Conservation (phyloP, 2,888 invertebrate genomes). For the Cosmopolites sordidus region DNA sequence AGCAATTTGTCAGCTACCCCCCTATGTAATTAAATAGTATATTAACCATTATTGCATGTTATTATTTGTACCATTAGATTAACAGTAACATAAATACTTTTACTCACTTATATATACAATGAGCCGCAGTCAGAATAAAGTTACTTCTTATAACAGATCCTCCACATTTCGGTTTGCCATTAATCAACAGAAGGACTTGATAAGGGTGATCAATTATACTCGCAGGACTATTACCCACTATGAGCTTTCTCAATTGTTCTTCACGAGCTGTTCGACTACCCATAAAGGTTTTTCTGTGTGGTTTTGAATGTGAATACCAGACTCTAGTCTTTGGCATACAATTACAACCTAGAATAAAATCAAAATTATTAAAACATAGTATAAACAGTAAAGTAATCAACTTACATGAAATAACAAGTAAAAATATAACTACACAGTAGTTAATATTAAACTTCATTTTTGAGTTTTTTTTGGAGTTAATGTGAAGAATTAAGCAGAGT, state of each 20-base stretch:
- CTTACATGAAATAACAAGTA: not conserved
- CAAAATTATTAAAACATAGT: not conserved
- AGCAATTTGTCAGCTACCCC: too few relatives aligned
- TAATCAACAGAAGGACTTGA: constrained; percentile 53
- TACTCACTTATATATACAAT: constrained; percentile 38
- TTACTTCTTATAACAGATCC: constrained; percentile 51
- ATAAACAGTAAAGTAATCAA: not conserved
- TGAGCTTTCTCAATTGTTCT: not conserved
- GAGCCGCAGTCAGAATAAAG: constrained; percentile 53
- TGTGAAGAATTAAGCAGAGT: too few relatives aligned
- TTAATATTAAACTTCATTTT: not conserved
- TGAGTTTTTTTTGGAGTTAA: too few relatives aligned
- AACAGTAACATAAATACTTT: too few relatives aligned
- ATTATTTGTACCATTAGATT: too few relatives aligned
- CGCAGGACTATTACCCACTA: constrained; percentile 52
- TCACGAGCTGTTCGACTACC: too few relatives aligned
- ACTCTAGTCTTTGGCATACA: too few relatives aligned
- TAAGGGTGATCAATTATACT: constrained; percentile 53
- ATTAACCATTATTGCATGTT: too few relatives aligned
- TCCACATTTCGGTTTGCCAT: constrained; percentile 52
- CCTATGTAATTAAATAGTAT: too few relatives aligned
- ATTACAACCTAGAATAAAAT: too few relatives aligned
- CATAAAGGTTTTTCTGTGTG: too few relatives aligned
- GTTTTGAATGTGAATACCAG: too few relatives aligned
- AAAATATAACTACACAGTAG: not conserved